A percentile compares a stretch with the other conserved stretches of the same genome.
Evolutionary conservation across 2,113 vertebrate genomes (phyloP).

Genomic region (Lipotes vexillifer): DNA sequence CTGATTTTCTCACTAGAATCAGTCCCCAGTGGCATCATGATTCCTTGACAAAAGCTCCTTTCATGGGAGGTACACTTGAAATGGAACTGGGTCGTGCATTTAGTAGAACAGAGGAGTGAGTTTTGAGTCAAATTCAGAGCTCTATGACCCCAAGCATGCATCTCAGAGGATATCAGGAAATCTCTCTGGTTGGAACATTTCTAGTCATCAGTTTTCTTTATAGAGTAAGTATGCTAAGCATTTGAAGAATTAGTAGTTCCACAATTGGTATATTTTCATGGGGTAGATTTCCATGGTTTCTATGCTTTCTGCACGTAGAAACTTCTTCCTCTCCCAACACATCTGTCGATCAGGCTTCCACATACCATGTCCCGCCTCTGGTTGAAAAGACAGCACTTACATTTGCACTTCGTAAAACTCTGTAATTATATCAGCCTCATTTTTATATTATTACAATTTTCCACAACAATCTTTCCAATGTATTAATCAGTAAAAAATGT

Average conservation of each 20-base stretch:
- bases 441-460: neutral
- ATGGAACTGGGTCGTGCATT: accelerated
- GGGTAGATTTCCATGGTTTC: neutral
- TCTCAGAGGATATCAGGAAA: neutral
- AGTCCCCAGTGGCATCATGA: accelerated
- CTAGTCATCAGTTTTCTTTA: neutral
- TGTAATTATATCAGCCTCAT: neutral
- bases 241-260: neutral
- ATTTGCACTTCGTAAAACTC: neutral
- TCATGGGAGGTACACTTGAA: neutral
- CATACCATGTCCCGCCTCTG: neutral
- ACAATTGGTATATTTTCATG: neutral
- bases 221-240: accelerated
- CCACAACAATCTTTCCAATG: neutral
- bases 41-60: neutral
- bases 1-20: neutral
- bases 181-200: neutral
- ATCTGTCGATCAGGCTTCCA: neutral
- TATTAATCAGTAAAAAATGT: neutral
- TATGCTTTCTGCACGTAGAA: neutral
- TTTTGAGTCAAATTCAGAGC: neutral
- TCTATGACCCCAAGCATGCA: accelerated
- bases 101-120: neutral
- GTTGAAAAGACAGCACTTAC: neutral
- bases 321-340: accelerated